Base-by-base conservation (phyloP, 1,140 invertebrate genomes). In the Lepidurus couesii region DNA sequence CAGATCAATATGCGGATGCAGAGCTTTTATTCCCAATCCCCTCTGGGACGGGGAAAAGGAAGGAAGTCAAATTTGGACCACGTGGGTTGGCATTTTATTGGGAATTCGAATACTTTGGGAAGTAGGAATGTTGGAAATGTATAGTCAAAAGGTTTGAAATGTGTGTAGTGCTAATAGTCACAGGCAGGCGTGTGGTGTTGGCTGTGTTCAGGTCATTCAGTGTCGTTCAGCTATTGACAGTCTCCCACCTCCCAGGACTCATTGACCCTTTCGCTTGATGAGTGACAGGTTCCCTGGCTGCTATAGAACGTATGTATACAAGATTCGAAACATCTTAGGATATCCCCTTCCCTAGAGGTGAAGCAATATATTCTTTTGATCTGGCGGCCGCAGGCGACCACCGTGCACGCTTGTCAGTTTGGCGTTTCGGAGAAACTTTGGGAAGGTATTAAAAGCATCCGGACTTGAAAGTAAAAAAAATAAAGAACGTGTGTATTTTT, bases 161-260 rank as follows among this genome's bases (percentile, higher is more conserved):
- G 34, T 65, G 8, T 65, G 53, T 65, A 65, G 53, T 65, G 53
- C 53, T 65, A 65, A 65, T 65, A 65, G 53, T 65, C 9, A 65
- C 16, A 65, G 53, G 53, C 53, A 21, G 16, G 53, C 21, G 53
- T 65, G 53, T 65, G 53, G 53, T 9, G 53, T 9, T 65, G 8
- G 53, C 21, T 7, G 53, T 65, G 53, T 65, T 65, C 16, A 21
- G 53, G 53, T 10, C 16, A 7, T 21, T 7, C 53, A 65, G 9
- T n/a, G 53, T 65, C 16, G 53, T 7, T 21, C n/a, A 65, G 53
- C 16, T 65, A 21, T 65, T 65, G 53, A 65, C 53, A 65, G 53
- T n/a, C 53, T 21, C 53, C 16, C 21, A 65, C 53, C 53, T 16
- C 53, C 53, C 53, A n/a, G n/a, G 21, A 65, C 53, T 21, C 53